Conservation (phyloP, 2,797 vertebrate species). For the Delichon dasypus region DNA sequence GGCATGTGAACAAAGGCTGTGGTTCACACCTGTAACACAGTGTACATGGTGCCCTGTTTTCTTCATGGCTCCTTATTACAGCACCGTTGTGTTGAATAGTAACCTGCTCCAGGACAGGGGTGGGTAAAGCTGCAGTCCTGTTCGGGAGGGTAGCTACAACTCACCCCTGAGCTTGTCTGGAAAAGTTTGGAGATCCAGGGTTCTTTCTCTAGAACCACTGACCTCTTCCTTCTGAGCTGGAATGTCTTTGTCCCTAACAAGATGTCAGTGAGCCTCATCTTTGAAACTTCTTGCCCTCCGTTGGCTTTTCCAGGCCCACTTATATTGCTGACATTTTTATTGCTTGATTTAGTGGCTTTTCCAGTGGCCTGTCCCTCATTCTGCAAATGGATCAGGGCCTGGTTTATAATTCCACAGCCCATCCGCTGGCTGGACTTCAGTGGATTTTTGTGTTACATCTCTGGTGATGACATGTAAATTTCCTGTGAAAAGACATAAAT, state of each 20-base stretch:
- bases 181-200: not conserved
- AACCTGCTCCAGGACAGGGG: not conserved
- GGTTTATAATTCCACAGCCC: not conserved
- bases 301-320: not conserved
- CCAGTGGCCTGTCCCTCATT: not conserved
- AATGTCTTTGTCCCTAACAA: not conserved
- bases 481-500: not conserved
- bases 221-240: not conserved
- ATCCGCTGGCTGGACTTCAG: not conserved
- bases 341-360: not conserved
- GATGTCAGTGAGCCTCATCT: not conserved
- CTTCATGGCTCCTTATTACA: not conserved
- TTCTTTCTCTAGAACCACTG: not conserved
- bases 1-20: slow-evolving; percentile 36
- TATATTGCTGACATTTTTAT: not conserved
- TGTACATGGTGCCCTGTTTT: not conserved
- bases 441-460: not conserved
- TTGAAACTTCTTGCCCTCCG: not conserved
- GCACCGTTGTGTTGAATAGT: not conserved
- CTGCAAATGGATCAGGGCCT: not conserved
- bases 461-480: not conserved
- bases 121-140: not conserved
- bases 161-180: not conserved
- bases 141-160: not conserved
- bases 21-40: not conserved